These are phyloP conservation scores for Buceros bicornis DNA, from an alignment of 2,797 vertebrate genomes.

Conservation along the genomic window DNA sequence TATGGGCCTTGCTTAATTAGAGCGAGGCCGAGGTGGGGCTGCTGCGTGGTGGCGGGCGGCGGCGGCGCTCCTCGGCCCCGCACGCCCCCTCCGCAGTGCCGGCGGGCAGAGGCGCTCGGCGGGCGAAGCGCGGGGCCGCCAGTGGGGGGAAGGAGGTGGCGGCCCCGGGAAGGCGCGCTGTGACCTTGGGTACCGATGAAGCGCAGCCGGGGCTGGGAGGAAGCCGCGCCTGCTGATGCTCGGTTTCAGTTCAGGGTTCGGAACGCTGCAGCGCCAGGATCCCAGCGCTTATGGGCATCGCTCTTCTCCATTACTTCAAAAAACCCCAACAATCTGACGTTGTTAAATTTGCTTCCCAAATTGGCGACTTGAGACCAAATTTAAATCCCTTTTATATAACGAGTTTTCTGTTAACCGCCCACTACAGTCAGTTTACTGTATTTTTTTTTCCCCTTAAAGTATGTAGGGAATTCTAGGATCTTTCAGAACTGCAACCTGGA, in stretches of 20 bases:
- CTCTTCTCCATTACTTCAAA: neutral
- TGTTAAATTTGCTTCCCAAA: neutral
- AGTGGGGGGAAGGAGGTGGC: neutral
- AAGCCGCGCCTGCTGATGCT: neutral
- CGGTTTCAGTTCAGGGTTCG: neutral
- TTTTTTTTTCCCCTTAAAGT: neutral
- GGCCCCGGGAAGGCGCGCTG: neutral
- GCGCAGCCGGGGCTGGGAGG: neutral
- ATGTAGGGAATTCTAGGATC: neutral
- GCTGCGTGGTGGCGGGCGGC: neutral
- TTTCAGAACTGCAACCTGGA: neutral
- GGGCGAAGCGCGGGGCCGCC: neutral
- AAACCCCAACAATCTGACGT: fast-evolving
- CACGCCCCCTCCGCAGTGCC: no score
- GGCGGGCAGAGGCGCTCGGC: neutral
- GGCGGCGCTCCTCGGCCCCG: neutral
- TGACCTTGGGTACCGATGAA: constrained; percentile 13
- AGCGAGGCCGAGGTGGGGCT: neutral
- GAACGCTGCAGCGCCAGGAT: neutral
- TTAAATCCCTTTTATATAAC: constrained; percentile 6
- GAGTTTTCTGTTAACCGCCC: neutral
- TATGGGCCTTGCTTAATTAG: neutral
- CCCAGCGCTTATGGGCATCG: neutral
- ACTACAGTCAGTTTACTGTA: neutral
- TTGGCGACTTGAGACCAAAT: neutral